phyloP scores from a whole-genome alignment of 2,113 vertebrate species.

The Pluvialis apricaria region DNA sequence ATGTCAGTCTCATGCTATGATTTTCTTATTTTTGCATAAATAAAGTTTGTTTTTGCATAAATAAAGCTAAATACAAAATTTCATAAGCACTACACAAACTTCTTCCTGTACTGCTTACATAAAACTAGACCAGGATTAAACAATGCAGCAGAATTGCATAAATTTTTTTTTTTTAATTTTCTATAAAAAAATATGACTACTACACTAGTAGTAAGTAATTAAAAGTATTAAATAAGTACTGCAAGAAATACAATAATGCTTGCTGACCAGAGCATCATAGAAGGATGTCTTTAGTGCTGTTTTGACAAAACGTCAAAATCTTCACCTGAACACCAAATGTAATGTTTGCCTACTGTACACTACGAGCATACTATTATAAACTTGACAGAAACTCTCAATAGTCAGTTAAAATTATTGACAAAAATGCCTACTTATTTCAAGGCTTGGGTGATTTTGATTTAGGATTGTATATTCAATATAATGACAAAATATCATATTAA shows the following conservation, averaged over 20 bases:
- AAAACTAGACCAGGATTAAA: neutral
- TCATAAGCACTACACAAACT: neutral
- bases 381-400: neutral
- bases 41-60: neutral
- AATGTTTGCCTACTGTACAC: neutral
- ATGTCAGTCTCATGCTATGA: neutral
- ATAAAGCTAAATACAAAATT: neutral
- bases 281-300: neutral
- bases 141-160: neutral
- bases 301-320: neutral
- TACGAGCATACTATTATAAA: neutral
- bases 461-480: neutral
- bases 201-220: neutral
- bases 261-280: neutral
- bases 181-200: neutral
- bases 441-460: neutral
- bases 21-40: slow-evolving; percentile 14
- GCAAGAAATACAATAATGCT: neutral
- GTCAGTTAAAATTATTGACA: neutral
- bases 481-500: neutral
- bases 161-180: neutral
- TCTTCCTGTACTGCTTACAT: neutral
- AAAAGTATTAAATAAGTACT: neutral
- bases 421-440: neutral
- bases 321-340: neutral